Evolutionary conservation across 2,888 invertebrate species (phyloP), one percentile per base, ranked within the genome.

Genomic region (Pseudoips prasinana): DNA sequence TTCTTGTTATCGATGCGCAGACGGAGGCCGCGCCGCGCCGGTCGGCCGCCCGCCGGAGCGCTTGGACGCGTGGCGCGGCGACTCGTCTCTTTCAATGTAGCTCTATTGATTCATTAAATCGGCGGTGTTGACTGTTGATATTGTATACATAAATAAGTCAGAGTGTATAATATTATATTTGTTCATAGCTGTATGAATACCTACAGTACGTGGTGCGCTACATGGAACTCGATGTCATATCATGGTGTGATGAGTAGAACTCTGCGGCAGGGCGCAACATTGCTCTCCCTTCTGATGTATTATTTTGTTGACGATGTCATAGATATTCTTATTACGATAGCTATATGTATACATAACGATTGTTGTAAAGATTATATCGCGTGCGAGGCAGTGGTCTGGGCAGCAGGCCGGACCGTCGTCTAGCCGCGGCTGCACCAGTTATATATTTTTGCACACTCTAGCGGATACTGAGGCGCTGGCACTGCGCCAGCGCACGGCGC

Each of bases 381-480:
- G 48, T 58, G 44, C 29, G 14, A 2, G 14, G 14, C 14, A 5
- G 5, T 5, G 14, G 14, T 5, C 14, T 2, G 5, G 14, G 14
- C n/a, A n/a, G n/a, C n/a, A n/a, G n/a, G n/a, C n/a, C n/a, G n/a
- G n/a, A n/a, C n/a, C n/a, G 40, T 29, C 33, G 39, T 34, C 41
- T n/a, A n/a, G n/a, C 50, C 39, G 59, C 62, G 56, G 64, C 64
- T 57, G 69, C 80, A 81, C 80, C 71, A 68, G 80, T 81, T 80
- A 80, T 81, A 82, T 82, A 83, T 83, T 83, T 82, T 82, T 83
- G 82, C 83, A 82, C 82, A 46, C 55, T 64, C 57, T 62, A 24
- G 31, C 39, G 20, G 31, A n/a, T 25, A 10, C 25, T 29, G 9
- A 33, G 31, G 27, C 11, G 29, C n/a, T 26, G 10, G 20, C 29